phyloP scores from a whole-genome alignment of 2,797 vertebrate genomes.

The Discoglossus pictus region DNA sequence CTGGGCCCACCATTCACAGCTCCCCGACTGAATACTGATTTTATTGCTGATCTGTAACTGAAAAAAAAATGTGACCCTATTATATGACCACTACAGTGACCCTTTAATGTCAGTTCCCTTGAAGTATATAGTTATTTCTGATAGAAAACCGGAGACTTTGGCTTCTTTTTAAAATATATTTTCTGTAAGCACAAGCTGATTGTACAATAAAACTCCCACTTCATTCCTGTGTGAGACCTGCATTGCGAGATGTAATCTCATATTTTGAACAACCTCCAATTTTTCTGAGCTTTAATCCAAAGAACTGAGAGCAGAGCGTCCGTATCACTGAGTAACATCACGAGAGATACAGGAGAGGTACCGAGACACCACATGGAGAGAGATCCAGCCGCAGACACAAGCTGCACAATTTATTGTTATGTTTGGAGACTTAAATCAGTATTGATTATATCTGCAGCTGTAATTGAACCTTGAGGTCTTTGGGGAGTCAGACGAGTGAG shows the following conservation, averaged over 20 bases:
- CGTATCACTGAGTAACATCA: constrained; percentile 26
- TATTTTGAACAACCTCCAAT: constrained; percentile 10
- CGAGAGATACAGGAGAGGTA: constrained; percentile 16
- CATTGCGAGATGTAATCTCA: constrained; percentile 15
- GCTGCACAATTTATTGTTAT: constrained; percentile 38
- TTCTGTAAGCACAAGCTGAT: too few species aligned
- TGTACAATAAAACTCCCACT: too few species aligned
- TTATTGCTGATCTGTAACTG: too few species aligned
- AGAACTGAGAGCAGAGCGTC: not conserved
- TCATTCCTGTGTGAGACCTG: too few species aligned
- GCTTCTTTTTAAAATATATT: too few species aligned
- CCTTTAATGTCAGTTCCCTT: too few species aligned
- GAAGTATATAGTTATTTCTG: too few species aligned
- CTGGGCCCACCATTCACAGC: too few species aligned
- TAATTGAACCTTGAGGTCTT: constrained; percentile 46
- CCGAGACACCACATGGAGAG: not conserved
- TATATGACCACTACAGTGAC: too few species aligned
- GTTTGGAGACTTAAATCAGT: constrained; percentile 47
- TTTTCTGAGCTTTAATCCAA: constrained; percentile 18
- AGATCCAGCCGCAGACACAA: constrained; percentile 4
- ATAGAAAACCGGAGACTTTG: too few species aligned
- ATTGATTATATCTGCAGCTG: constrained; percentile 49
- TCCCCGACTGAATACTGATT: too few species aligned
- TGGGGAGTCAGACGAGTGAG: constrained; percentile 28
- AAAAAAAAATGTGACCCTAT: too few species aligned